These are phyloP conservation scores for Nannoperca australis DNA, from an alignment of 2,797 vertebrate species.

Conservation along the genomic window DNA sequence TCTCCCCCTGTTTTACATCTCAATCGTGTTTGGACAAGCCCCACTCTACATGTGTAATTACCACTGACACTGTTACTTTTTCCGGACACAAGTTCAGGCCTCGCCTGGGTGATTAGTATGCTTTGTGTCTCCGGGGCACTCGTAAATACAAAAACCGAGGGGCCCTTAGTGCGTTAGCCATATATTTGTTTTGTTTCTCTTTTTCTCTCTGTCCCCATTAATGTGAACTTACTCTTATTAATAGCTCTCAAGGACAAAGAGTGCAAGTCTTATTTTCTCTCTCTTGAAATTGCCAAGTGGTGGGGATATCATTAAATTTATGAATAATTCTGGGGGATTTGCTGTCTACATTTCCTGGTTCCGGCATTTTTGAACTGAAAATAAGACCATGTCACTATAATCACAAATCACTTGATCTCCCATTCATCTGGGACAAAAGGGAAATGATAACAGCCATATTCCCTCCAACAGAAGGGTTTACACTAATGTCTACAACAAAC, in stretches of 20 bases:
- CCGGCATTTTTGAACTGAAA: slow-evolving; percentile 68
- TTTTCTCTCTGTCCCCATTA: slow-evolving; percentile 71
- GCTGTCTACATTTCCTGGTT: slow-evolving; percentile 77
- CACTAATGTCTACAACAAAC: slow-evolving; percentile 75
- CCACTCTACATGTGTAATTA: slow-evolving; percentile 84
- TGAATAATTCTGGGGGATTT: slow-evolving; percentile 81
- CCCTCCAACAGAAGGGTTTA: slow-evolving; percentile 68
- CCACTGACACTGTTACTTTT: slow-evolving; percentile 81
- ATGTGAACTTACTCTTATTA: slow-evolving; percentile 79
- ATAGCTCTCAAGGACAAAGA: slow-evolving; percentile 83
- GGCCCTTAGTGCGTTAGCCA: slow-evolving; percentile 66
- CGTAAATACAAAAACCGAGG: slow-evolving; percentile 77
- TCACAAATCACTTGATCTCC: slow-evolving; percentile 81
- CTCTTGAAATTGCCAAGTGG: slow-evolving; percentile 72
- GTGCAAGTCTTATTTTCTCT: slow-evolving; percentile 76
- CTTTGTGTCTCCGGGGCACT: slow-evolving; percentile 74
- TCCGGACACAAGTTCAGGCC: slow-evolving; percentile 75
- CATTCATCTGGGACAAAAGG: slow-evolving; percentile 79
- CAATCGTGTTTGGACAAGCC: slow-evolving; percentile 84
- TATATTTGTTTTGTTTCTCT: slow-evolving; percentile 80
- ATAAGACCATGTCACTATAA: slow-evolving; percentile 71
- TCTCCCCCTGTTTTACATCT: slow-evolving; percentile 81
- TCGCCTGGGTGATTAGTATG: slow-evolving; percentile 79
- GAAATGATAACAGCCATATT: slow-evolving; percentile 69
- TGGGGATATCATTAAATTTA: slow-evolving; percentile 81